Base-by-base conservation (phyloP, 2,888 invertebrate species). In the Tribolium freemani region DNA sequence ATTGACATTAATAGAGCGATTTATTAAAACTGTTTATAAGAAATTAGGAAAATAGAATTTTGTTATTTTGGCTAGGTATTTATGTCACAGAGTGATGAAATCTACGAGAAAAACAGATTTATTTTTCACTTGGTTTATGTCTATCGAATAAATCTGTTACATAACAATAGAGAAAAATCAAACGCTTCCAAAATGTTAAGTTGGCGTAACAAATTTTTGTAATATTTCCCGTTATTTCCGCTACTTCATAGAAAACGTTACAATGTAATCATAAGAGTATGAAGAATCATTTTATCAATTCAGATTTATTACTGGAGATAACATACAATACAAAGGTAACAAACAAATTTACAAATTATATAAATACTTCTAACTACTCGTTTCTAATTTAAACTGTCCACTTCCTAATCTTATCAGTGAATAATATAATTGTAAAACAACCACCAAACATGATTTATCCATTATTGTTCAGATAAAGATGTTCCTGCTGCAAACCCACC, bases 1-100 rank as follows among this genome's bases (percentile, higher is more conserved):
- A 38, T 56, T 56, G 54, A 56, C 54, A 31, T 56, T 56, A 56
- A 13, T 56, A 56, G 54, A 56, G 5, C 54, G 13, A 13, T 21
- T 6, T 56, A 56, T 56, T 31, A 30, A 54, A 4, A 5, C 8
- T 31, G 54, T 56, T 56, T 56, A 56, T 56, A 51, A 16, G 6
- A 9, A 11, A 9, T 48, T 48, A 48, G 11, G 3, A 16, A 50
- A 20, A 4, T 20, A 50, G n/a, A 20, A 50, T 50, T 38, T 38
- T 38, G 38, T 9, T 20, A 50, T 20, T 20, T 9, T 51, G 21
- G 11, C 20, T 16, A 16, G 51, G 21, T 51, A 51, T 51, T 21
- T n/a, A 21, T 51, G 53, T 53, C 26, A 53, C 38, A 3, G 9
- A 8, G 8, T 38, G 38, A n/a, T 38, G 38, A 38, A 38, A 38